A percentile compares a stretch with the other conserved stretches of the same genome.
Evolutionary conservation across 2,797 vertebrate genomes (phyloP).

Genomic region (Cetoscarus ocellatus): DNA sequence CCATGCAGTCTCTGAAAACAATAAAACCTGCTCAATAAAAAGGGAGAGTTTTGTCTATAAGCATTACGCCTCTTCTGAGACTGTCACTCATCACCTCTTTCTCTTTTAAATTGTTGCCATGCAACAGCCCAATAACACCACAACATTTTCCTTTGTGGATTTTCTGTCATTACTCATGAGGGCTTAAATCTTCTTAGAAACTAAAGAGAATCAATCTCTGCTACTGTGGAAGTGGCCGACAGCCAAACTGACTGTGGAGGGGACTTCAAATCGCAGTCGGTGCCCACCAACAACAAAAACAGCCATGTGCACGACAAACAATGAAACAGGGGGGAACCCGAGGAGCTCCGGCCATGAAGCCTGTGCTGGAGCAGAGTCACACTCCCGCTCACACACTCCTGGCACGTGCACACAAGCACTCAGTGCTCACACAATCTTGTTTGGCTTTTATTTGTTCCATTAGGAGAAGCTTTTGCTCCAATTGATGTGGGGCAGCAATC

Average conservation of each 20-base stretch:
- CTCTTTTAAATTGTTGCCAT: conserved; percentile 65
- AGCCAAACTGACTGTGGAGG: conserved; percentile 45
- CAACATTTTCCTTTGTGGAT: conserved; percentile 50
- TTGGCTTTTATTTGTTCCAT: conserved; percentile 66
- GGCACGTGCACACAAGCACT: conserved; percentile 33
- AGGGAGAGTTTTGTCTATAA: conserved; percentile 38
- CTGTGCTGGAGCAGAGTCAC: conserved; percentile 22
- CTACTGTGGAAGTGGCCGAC: conserved; percentile 40
- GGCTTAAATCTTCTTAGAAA: conserved; percentile 52
- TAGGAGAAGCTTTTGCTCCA: conserved; percentile 61
- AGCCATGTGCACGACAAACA: conserved; percentile 36
- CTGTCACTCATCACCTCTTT: conserved; percentile 43
- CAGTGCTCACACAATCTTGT: conserved; percentile 39
- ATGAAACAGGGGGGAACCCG: conserved; percentile 42
- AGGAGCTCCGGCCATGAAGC: conserved; percentile 39
- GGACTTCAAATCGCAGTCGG: conserved; percentile 38
- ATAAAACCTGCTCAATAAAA: conserved; percentile 33
- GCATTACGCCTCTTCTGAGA: conserved; percentile 32
- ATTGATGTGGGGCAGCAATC: conserved; percentile 60
- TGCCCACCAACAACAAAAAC: conserved; percentile 50
- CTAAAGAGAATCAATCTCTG: conserved; percentile 44
- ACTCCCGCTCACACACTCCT: conserved; percentile 7
- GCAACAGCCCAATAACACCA: conserved; percentile 56
- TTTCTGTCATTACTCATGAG: conserved; percentile 53
- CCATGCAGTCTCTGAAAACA: conserved; percentile 7